Evolutionary conservation across 1,140 invertebrate species (phyloP), one percentile per base, ranked within the genome.

Genomic region (Formica exsecta): DNA sequence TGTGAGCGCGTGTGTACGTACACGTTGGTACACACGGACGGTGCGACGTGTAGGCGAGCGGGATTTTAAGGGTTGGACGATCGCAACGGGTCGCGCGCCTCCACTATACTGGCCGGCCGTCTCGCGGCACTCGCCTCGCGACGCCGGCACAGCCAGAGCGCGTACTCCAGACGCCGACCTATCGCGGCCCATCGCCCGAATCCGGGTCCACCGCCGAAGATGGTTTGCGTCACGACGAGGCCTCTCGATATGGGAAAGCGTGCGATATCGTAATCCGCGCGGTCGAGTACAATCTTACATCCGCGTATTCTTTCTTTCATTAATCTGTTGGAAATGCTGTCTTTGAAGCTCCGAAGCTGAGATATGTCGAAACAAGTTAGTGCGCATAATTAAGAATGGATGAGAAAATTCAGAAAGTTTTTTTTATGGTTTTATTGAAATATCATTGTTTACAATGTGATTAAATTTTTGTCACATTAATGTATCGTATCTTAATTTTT

Each of bases 141-240:
- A 91, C 75, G 92, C 90, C 89, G 64, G 66, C 85, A 44, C 19
- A 61, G 81, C 84, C 71, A 90, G 87, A 87, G 92, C 92, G 92
- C 91, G 85, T 89, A 92, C 91, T 92, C 91, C 76, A 92, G 86
- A 92, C 85, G 81, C 86, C 86, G 76, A 89, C 84, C 85, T 90
- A 86, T 87, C 81, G 85, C 86, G 62, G 44, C 77, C 65, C 76
- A 74, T 87, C 62, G 66, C 9, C 11, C 48, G 11, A 29, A 73
- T 59, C 36, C n/a, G 62, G 66, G 64, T 70, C 68, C 87, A 76
- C 41, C 25, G 13, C 36, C 74, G 9, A 77, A 51, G 48, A 4
- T 32, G 44, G n/a, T 66, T 76, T 61, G 75, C 73, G 22, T 61
- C 66, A 32, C 59, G 22, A 44, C 51, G 16, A 36, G 70, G 29